Percentiles rank a stretch among this genome's conserved stretches.
Evolutionary conservation across 2,797 vertebrate genomes (phyloP).

Genomic region (Argyrosomus regius): DNA sequence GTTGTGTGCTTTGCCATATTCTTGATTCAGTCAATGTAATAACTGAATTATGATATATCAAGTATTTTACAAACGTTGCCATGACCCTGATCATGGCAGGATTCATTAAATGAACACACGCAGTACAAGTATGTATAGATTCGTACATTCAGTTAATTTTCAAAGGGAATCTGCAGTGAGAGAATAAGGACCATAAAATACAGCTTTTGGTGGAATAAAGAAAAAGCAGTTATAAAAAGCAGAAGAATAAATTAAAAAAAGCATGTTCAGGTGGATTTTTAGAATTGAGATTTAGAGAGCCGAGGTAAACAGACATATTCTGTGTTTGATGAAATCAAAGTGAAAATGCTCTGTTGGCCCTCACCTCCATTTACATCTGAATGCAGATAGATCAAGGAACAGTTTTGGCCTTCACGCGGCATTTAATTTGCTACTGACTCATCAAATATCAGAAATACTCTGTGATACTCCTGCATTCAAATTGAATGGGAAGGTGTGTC

Average conservation of each 20-base stretch:
- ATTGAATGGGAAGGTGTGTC: too few relatives aligned
- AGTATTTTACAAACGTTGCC: background rate
- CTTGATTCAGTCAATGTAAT: background rate
- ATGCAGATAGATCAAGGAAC: conserved; percentile 8
- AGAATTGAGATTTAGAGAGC: conserved; percentile 3
- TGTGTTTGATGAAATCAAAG: background rate
- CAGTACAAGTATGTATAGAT: background rate
- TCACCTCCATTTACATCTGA: background rate
- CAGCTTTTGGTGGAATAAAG: background rate
- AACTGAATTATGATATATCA: background rate
- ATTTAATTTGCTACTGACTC: conserved; percentile 24
- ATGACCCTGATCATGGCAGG: background rate
- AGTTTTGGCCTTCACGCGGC: conserved; percentile 4
- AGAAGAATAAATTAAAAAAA: background rate
- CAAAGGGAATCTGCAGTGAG: background rate
- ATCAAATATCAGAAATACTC: background rate
- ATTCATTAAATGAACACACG: background rate
- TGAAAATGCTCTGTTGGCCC: background rate
- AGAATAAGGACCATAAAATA: background rate
- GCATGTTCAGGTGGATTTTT: background rate
- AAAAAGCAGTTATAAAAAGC: background rate
- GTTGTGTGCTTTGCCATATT: background rate
- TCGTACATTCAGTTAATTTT: background rate
- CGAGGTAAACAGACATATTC: background rate
- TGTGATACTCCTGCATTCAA: too few relatives aligned